A percentile compares a stretch with the other conserved stretches of the same genome.
Conservation (phyloP, 2,888 invertebrate species). For the Agrochola lychnidis region DNA sequence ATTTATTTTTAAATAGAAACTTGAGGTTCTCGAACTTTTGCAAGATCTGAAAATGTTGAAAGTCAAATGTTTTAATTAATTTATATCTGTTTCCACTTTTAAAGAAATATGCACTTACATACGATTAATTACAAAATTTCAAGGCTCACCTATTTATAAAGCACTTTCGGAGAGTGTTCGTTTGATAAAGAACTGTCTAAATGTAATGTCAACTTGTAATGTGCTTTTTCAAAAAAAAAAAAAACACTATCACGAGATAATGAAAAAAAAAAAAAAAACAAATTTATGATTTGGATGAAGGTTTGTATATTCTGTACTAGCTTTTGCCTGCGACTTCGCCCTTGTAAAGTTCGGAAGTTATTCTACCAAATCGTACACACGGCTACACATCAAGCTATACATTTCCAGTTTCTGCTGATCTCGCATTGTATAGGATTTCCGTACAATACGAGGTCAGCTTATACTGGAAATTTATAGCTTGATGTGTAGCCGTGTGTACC, state of each 20-base stretch:
- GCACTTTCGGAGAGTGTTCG: background rate
- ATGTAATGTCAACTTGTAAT: background rate
- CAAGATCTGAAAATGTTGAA: background rate
- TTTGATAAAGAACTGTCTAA: background rate
- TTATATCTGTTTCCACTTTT: background rate
- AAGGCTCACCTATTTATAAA: background rate
- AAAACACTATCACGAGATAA: background rate
- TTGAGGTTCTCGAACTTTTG: background rate
- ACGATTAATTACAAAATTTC: background rate
- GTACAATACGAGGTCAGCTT: no score
- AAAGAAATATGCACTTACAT: background rate
- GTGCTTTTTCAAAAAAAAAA: background rate
- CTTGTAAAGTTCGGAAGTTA: no score
- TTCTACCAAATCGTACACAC: no score
- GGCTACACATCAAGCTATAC: no score
- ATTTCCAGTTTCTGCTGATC: no score
- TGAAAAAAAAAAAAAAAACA: no score
- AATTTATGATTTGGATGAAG: background rate
- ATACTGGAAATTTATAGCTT: no score
- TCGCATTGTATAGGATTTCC: no score
- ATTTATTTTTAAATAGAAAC: constrained; percentile 1
- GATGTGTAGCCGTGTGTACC: no score
- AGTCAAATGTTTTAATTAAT: background rate
- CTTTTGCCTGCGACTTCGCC: no score
- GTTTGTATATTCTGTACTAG: background rate